phyloP scores from a whole-genome alignment of 2,888 invertebrate genomes.

The Leptinotarsa haldemani region DNA sequence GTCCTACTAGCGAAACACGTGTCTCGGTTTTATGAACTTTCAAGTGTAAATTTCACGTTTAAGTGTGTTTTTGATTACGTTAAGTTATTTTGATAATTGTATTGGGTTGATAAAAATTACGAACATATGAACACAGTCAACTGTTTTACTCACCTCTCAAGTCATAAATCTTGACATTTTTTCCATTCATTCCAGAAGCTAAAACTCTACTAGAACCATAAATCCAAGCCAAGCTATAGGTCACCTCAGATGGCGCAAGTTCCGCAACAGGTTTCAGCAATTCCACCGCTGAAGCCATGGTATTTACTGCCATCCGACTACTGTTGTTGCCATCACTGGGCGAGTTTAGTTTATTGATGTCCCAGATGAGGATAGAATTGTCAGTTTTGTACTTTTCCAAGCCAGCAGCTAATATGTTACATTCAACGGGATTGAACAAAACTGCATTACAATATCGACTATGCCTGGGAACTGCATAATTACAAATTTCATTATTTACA shows the following conservation, averaged over 20 bases:
- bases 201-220: conserved; percentile 78
- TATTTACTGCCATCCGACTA: conserved; percentile 57
- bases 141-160: conserved; percentile 76
- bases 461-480: conserved; percentile 81
- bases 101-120: no score
- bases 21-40: no score
- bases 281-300: conserved; percentile 67
- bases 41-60: no score
- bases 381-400: conserved; percentile 92
- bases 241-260: conserved; percentile 85
- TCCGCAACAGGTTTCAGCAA: conserved; percentile 75
- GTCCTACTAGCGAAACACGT: no score
- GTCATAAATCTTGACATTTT: conserved; percentile 89
- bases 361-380: conserved; percentile 91
- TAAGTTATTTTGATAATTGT: no score
- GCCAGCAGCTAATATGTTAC: conserved; percentile 85
- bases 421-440: conserved; percentile 87
- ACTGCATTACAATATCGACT: conserved; percentile 87
- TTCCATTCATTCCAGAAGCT: conserved; percentile 90
- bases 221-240: conserved; percentile 89
- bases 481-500: no score
- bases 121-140: background rate
- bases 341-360: conserved; percentile 72
- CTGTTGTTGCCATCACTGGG: conserved; percentile 54
- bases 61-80: no score